Percentiles rank a stretch among this genome's conserved stretches.
phyloP scores from a whole-genome alignment of 2,888 invertebrate genomes.

The Strigamia crassipes region DNA sequence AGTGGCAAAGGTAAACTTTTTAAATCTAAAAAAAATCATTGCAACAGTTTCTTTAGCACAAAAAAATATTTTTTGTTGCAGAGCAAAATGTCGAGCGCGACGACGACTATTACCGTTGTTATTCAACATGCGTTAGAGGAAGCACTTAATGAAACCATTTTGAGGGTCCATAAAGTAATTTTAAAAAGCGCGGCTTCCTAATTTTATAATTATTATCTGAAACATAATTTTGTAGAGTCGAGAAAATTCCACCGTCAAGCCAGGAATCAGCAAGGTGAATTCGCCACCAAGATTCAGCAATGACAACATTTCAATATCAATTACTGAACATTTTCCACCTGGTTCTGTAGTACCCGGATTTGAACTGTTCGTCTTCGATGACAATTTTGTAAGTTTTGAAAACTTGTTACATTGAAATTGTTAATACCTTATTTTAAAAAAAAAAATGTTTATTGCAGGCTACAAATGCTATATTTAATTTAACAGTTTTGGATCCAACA shows the following conservation, averaged over 20 bases:
- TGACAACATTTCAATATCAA: constrained; percentile 28
- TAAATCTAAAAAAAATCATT: background rate
- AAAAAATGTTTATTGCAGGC: background rate
- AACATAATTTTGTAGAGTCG: background rate
- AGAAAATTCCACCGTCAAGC: background rate
- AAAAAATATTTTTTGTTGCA: too few relatives aligned
- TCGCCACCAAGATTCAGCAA: background rate
- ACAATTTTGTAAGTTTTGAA: background rate
- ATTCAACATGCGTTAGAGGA: background rate
- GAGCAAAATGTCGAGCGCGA: background rate
- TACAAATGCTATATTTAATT: constrained; percentile 8
- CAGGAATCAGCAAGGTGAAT: background rate
- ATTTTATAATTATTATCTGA: too few relatives aligned
- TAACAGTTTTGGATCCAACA: constrained; percentile 29
- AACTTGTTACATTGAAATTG: background rate
- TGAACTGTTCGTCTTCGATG: background rate
- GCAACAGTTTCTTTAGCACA: too few relatives aligned
- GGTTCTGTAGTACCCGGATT: background rate
- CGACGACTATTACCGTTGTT: background rate
- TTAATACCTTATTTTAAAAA: background rate
- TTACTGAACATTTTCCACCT: constrained; percentile 15
- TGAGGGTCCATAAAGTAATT: background rate
- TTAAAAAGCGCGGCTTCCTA: too few relatives aligned
- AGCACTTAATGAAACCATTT: constrained; percentile 11
- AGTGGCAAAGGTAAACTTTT: background rate